These are phyloP conservation scores for Villa cingulata DNA, from an alignment of 2,888 invertebrate genomes.

Conservation along the genomic window DNA sequence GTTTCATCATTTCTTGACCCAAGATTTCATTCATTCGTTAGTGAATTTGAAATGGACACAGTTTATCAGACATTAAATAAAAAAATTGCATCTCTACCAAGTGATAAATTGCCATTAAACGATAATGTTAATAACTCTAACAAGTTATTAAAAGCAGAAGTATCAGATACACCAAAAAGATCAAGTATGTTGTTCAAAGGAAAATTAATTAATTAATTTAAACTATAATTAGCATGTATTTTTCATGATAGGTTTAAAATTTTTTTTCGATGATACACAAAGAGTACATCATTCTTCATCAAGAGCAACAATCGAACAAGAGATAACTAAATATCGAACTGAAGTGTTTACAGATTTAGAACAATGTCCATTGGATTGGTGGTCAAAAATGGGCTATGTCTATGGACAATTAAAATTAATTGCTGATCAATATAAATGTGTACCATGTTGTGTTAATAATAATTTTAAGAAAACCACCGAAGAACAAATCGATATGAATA, in stretches of 20 bases:
- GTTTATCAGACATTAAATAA: constrained; percentile 10
- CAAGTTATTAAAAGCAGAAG: not conserved
- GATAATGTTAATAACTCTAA: not conserved
- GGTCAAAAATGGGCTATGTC: constrained; percentile 19
- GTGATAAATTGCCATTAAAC: not conserved
- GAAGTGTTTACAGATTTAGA: constrained; percentile 20
- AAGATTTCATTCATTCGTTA: constrained; percentile 20
- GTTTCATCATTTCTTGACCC: constrained; percentile 23
- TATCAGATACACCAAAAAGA: not conserved
- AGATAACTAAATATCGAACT: constrained; percentile 19
- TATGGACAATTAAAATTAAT: constrained; percentile 21
- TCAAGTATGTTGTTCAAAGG: not conserved
- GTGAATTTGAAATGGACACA: constrained; percentile 9
- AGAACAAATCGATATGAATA: constrained; percentile 3
- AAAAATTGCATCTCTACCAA: not conserved
- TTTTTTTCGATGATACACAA: constrained; percentile 3
- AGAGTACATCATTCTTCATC: not conserved
- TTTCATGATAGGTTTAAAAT: not conserved
- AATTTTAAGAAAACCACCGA: constrained; percentile 10
- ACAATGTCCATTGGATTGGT: constrained; percentile 24
- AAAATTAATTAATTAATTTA: not conserved
- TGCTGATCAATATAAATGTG: constrained; percentile 20
- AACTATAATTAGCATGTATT: not conserved
- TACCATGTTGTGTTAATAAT: constrained; percentile 20
- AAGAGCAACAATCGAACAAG: constrained; percentile 15